These are phyloP conservation scores for Agonopterix arenella DNA, from an alignment of 2,888 invertebrate species.

Conservation along the genomic window DNA sequence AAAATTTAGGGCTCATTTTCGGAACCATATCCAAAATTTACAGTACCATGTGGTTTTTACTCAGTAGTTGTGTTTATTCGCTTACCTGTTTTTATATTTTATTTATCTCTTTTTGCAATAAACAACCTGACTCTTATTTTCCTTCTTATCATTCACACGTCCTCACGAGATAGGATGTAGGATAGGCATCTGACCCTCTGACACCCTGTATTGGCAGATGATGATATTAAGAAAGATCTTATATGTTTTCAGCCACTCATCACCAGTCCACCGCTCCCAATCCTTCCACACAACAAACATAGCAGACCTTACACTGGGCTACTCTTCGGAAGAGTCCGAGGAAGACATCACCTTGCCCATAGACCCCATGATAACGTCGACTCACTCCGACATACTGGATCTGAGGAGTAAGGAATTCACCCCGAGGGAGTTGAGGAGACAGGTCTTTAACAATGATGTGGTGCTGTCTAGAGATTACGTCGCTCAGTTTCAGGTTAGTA, in stretches of 20 bases:
- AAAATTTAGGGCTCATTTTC: too few species aligned
- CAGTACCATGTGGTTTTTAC: too few species aligned
- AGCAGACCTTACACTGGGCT: conserved; percentile 51
- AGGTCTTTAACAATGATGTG: conserved; percentile 47
- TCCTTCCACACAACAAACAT: conserved; percentile 71
- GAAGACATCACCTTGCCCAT: conserved; percentile 49
- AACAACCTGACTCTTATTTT: too few species aligned
- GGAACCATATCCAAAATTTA: too few species aligned
- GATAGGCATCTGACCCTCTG: too few species aligned
- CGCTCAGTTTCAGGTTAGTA: conserved; percentile 49
- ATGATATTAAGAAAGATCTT: too few species aligned
- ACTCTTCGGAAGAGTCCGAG: conserved; percentile 60
- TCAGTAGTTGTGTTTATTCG: too few species aligned
- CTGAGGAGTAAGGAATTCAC: conserved; percentile 22
- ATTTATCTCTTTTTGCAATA: too few species aligned
- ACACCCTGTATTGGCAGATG: too few species aligned
- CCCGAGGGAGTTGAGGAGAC: conserved; percentile 27
- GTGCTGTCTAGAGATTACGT: conserved; percentile 50
- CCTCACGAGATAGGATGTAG: too few species aligned
- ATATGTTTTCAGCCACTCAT: conserved; percentile 55
- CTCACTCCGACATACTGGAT: conserved; percentile 60
- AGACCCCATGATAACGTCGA: conserved; percentile 62
- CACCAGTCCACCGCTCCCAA: conserved; percentile 69
- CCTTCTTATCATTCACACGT: too few species aligned
- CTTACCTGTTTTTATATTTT: too few species aligned